Conservation (phyloP, 1,140 invertebrate genomes). For the Leptopilina boulardi region DNA sequence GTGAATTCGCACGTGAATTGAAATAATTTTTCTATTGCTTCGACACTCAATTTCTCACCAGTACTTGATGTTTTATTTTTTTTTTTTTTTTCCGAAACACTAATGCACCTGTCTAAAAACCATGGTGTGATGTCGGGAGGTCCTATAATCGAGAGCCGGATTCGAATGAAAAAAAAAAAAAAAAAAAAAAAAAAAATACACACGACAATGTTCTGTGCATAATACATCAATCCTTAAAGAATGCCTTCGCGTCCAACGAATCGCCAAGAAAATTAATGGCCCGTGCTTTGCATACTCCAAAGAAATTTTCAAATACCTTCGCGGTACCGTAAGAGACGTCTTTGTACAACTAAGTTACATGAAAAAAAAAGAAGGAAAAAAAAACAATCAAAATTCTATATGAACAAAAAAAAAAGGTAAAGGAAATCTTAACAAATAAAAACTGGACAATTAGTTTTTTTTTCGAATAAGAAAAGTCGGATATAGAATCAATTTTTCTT, state of each 20-base stretch:
- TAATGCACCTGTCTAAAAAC: slow-evolving; percentile 34
- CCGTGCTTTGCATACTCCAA: slow-evolving; percentile 55
- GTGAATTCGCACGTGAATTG: neutral
- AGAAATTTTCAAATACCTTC: slow-evolving; percentile 56
- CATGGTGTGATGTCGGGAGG: slow-evolving; percentile 36
- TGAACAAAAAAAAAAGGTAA: neutral
- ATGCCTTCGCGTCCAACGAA: slow-evolving; percentile 58
- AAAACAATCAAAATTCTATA: neutral
- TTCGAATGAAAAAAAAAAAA: slow-evolving; percentile 35
- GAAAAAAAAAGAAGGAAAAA: neutral
- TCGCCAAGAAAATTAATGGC: slow-evolving; percentile 62
- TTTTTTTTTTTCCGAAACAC: slow-evolving; percentile 10
- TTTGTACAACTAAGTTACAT: slow-evolving; percentile 6
- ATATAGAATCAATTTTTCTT: neutral
- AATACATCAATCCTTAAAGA: slow-evolving; percentile 56
- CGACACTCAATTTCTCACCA: slow-evolving; percentile 46
- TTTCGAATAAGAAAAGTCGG: neutral
- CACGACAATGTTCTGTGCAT: slow-evolving; percentile 48
- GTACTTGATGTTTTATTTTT: slow-evolving; percentile 35
- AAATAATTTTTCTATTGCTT: slow-evolving; percentile 4
- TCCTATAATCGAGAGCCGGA: slow-evolving; percentile 28
- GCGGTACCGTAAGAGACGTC: slow-evolving; percentile 19
- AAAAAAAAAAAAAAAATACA: slow-evolving; percentile 45
- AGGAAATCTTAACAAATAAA: no score
- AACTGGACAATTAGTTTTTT: no score